Evolutionary conservation across 2,888 invertebrate genomes (phyloP), one percentile per base, ranked within the genome.

Genomic region (Aleiodes alternator): DNA sequence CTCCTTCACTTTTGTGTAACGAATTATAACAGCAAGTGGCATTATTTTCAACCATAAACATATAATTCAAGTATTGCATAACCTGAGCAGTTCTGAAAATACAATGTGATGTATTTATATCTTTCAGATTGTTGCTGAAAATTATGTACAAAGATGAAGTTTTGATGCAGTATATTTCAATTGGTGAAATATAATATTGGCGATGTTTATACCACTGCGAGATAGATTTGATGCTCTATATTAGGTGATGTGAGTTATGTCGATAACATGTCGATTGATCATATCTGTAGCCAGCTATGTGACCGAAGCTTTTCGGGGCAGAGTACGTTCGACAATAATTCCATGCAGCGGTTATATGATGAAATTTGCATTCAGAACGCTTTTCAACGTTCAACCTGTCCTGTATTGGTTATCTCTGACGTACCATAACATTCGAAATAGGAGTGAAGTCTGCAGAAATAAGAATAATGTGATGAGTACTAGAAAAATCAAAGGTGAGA

Each of bases 211-310:
- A 16, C 59, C n/a, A 50, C 50, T 59, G 34, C 23, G 59, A 61
- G 50, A 31, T 43, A 61, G 48, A 53, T 34, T 53, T 50, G 66
- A 48, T 48, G 68, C 53, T 69, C 72, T 66, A 72, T 53, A 76
- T 73, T 55, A 78, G 66, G 74, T 85, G 82, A 83, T 82, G 84
- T 79, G 82, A 80, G 83, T 81, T 81, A 86, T 83, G 86, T 87
- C 87, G 84, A 87, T 87, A 87, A 83, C 82, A 80, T 79, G 82
- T 82, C 82, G 85, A 86, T 84, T 86, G 87, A 87, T 86, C 85
- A 84, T 84, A 82, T 79, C 82, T 80, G 78, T 23, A 23, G 2
- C 23, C 80, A 81, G 64, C 83, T 83, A 82, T 77, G 82, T 68
- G 81, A 59, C 43, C 55, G 23, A 31, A 59, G 55, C 57, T 57